These are phyloP conservation scores for Lamprologus callipterus DNA, from an alignment of 2,113 vertebrate species.

Conservation along the genomic window DNA sequence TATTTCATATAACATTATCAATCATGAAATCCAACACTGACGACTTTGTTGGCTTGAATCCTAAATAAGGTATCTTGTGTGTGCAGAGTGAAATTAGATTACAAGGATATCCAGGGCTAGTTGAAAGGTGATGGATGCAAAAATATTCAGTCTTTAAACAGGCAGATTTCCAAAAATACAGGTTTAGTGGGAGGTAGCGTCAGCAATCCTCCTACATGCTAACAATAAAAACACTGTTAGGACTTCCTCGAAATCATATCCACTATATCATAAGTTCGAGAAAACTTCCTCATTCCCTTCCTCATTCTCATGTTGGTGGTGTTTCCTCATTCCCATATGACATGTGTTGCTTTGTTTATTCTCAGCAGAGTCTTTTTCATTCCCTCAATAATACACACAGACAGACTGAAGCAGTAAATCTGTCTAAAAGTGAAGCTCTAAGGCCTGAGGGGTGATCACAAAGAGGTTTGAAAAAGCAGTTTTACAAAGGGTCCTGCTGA, in stretches of 20 bases:
- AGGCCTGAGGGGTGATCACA: background rate
- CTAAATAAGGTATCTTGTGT: background rate
- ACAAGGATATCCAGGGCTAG: background rate
- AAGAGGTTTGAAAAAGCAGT: background rate
- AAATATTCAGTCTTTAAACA: background rate
- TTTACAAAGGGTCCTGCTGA: background rate
- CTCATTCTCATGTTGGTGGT: background rate
- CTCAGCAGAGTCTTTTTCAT: background rate
- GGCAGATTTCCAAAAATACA: background rate
- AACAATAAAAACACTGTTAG: background rate
- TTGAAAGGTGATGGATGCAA: background rate
- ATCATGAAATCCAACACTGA: background rate
- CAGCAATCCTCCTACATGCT: background rate
- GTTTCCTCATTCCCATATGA: slow-evolving; percentile 5
- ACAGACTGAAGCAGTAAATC: background rate
- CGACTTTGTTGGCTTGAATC: background rate
- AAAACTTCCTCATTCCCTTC: background rate
- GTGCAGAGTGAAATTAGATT: background rate
- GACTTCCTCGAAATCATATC: background rate
- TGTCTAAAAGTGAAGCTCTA: background rate
- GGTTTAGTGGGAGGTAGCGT: background rate
- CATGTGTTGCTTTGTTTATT: background rate
- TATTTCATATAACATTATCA: background rate
- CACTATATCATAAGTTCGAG: background rate
- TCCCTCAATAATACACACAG: background rate